These are phyloP conservation scores for Heliothis virescens DNA, from an alignment of 1,140 invertebrate genomes.

Conservation along the genomic window DNA sequence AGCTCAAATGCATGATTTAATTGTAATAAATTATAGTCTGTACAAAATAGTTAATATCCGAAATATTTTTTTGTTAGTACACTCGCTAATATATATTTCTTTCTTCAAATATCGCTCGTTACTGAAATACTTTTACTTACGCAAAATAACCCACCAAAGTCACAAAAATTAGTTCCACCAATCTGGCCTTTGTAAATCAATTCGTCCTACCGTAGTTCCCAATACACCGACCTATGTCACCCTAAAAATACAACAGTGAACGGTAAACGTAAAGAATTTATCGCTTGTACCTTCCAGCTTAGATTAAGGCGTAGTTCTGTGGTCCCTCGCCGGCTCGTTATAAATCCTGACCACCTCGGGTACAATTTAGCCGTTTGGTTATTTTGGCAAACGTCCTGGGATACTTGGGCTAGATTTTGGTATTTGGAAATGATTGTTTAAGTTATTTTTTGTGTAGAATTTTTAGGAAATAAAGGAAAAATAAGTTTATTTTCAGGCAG, in stretches of 20 bases:
- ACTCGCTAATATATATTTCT: no score
- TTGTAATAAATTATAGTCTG: no score
- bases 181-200: slow-evolving; percentile 4
- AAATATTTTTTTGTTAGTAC: no score
- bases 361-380: slow-evolving; percentile 21
- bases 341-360: slow-evolving; percentile 30
- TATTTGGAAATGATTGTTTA: neutral
- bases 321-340: slow-evolving; percentile 29
- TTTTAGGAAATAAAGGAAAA: neutral
- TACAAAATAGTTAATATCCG: no score
- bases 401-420: neutral
- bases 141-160: neutral
- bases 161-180: neutral
- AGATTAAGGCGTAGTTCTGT: slow-evolving; percentile 8
- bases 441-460: neutral
- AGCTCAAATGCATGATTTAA: no score
- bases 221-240: slow-evolving; percentile 19
- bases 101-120: no score
- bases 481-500: no score
- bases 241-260: slow-evolving; percentile 22
- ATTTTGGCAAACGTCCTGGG: slow-evolving; percentile 15
- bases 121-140: no score
- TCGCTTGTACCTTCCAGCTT: slow-evolving; percentile 20
- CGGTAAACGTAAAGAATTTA: slow-evolving; percentile 34
- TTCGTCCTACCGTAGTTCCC: neutral